Percentiles rank a stretch among this genome's conserved stretches.
phyloP scores from a whole-genome alignment of 2,888 invertebrate genomes.

The Melipona bicolor region DNA sequence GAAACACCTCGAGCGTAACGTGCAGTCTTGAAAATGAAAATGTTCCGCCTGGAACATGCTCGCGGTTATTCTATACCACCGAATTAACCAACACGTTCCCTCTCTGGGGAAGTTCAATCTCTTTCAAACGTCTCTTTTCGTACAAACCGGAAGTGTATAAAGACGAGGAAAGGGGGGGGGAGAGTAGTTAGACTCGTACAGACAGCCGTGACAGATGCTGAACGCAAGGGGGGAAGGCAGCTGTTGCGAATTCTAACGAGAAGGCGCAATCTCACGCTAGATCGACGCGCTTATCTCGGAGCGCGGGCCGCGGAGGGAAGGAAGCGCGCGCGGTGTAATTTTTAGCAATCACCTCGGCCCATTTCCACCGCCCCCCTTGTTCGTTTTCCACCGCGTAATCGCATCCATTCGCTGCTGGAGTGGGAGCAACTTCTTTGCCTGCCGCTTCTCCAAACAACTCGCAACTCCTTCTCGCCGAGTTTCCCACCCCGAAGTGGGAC shows the following conservation, averaged over 20 bases:
- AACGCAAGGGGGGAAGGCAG: neutral
- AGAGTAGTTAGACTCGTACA: slow-evolving; percentile 13
- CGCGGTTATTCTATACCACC: neutral
- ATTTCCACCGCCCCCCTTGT: slow-evolving; percentile 37
- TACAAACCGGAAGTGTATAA: neutral
- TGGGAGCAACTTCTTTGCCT: slow-evolving; percentile 25
- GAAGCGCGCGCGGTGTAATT: slow-evolving; percentile 58
- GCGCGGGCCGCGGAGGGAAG: slow-evolving; percentile 15
- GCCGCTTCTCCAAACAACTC: slow-evolving; percentile 14
- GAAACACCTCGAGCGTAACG: neutral
- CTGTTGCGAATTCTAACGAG: slow-evolving; percentile 50
- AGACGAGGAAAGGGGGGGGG: neutral
- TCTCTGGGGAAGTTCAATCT: neutral
- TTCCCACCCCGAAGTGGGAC: slow-evolving; percentile 9
- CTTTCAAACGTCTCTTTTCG: neutral
- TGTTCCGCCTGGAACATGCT: too few species aligned
- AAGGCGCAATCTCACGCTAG: slow-evolving; percentile 57
- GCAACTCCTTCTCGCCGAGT: slow-evolving; percentile 34
- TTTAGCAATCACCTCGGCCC: slow-evolving; percentile 63
- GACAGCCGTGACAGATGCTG: slow-evolving; percentile 34
- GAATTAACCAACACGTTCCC: neutral
- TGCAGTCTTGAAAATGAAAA: neutral
- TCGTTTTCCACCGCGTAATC: slow-evolving; percentile 59
- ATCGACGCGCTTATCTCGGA: slow-evolving; percentile 51
- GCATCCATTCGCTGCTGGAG: slow-evolving; percentile 48